Evolutionary conservation across 1,140 invertebrate species (phyloP).

Genomic region (Megathymus violae): DNA sequence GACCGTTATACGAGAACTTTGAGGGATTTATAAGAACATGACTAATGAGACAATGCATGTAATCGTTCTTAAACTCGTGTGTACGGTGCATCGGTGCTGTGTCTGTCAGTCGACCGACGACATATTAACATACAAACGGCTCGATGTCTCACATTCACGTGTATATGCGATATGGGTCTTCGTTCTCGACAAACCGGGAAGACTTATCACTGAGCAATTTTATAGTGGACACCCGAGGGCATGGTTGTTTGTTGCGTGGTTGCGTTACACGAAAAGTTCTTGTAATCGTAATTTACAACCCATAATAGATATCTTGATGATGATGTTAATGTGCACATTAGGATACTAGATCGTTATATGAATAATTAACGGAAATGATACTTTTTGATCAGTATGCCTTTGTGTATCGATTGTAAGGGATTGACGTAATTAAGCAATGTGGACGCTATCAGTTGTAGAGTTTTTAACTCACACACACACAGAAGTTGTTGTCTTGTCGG

Average conservation of each 20-base stretch:
- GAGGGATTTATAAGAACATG: conserved; percentile 40
- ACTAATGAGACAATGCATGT: conserved; percentile 40
- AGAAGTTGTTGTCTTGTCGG: too few relatives aligned
- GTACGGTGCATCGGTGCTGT: conserved; percentile 21
- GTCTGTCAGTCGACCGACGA: conserved; percentile 17
- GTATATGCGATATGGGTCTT: conserved; percentile 28
- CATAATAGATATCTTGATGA: too few relatives aligned
- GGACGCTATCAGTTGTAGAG: too few relatives aligned
- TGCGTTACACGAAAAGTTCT: background rate
- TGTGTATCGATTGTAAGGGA: too few relatives aligned
- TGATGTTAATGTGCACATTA: too few relatives aligned
- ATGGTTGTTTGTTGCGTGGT: background rate
- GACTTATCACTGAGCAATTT: conserved; percentile 37
- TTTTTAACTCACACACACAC: too few relatives aligned
- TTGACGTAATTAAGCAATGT: too few relatives aligned
- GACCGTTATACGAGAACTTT: conserved; percentile 25
- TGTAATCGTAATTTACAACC: background rate
- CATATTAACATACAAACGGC: conserved; percentile 42
- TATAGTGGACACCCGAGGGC: conserved; percentile 37
- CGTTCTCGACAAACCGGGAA: conserved; percentile 10
- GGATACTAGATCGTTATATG: too few relatives aligned
- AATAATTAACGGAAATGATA: too few relatives aligned
- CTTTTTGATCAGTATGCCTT: too few relatives aligned
- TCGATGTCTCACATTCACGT: conserved; percentile 22
- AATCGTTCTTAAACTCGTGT: conserved; percentile 38